phyloP scores from a whole-genome alignment of 2,888 invertebrate species.

The Drosophila engyochracea region DNA sequence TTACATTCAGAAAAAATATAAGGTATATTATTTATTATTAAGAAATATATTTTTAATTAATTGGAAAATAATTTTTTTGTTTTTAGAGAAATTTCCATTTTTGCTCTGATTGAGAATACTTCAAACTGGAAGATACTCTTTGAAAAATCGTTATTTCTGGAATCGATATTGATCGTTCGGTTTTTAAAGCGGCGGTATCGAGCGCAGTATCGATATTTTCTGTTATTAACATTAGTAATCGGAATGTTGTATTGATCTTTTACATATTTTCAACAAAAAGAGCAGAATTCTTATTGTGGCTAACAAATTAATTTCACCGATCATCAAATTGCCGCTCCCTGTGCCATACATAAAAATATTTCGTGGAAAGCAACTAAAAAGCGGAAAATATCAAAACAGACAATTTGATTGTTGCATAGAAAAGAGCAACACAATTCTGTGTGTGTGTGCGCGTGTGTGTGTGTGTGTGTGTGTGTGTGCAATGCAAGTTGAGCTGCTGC shows the following conservation, averaged over 20 bases:
- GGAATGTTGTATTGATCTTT: no score
- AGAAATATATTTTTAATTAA: not conserved
- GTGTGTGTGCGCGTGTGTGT: constrained; percentile 19
- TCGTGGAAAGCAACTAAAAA: constrained; percentile 50
- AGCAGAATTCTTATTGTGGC: constrained; percentile 43
- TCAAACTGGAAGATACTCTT: no score
- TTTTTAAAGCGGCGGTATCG: not conserved
- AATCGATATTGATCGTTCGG: not conserved
- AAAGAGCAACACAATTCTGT: constrained; percentile 15
- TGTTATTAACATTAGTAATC: no score
- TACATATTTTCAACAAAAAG: no score
- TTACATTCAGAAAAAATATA: not conserved
- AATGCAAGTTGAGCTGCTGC: constrained; percentile 7
- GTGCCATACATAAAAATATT: constrained; percentile 48
- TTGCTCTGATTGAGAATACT: no score
- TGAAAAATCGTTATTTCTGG: not conserved
- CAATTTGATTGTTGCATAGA: constrained; percentile 64
- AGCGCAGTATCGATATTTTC: no score
- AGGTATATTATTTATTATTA: not conserved
- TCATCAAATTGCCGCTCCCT: constrained; percentile 53
- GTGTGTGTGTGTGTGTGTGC: constrained; percentile 18
- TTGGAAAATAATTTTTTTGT: not conserved
- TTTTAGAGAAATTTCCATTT: no score
- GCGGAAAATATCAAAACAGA: constrained; percentile 39
- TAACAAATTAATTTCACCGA: constrained; percentile 71